phyloP scores from a whole-genome alignment of 2,797 vertebrate species.

The Thalassophryne amazonica region DNA sequence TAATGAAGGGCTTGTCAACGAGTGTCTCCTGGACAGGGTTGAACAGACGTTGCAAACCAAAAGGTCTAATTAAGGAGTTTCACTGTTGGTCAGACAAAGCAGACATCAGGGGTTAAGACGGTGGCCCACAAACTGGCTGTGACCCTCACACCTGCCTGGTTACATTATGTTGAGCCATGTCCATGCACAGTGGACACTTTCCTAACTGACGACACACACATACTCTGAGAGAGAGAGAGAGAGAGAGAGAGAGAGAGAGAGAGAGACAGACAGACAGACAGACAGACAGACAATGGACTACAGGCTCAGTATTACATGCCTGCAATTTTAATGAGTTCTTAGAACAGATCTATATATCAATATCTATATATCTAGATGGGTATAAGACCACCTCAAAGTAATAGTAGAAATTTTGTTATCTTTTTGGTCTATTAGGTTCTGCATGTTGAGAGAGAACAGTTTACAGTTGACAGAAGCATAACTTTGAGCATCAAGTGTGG shows the following conservation, averaged over 20 bases:
- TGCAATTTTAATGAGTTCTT: too few species aligned
- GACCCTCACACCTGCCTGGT: conserved; percentile 75
- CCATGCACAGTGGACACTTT: conserved; percentile 22
- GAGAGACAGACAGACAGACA: neutral
- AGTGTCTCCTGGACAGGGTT: conserved; percentile 51
- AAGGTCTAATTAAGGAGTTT: conserved; percentile 71
- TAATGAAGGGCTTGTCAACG: conserved; percentile 69
- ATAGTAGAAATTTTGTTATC: neutral
- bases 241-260: neutral
- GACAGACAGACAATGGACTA: too few species aligned
- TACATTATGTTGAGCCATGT: conserved; percentile 59
- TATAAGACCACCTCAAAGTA: neutral
- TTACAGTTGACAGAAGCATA: too few species aligned
- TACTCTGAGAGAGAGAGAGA: conserved; percentile 8
- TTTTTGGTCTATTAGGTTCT: too few species aligned
- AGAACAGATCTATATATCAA: too few species aligned
- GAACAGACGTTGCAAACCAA: conserved; percentile 49
- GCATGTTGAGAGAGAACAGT: too few species aligned
- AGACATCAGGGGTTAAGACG: conserved; percentile 65
- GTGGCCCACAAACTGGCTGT: conserved; percentile 67
- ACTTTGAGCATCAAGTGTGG: too few species aligned
- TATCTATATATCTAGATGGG: too few species aligned
- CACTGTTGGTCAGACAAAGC: conserved; percentile 68
- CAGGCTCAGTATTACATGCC: too few species aligned
- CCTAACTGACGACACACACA: conserved; percentile 43